Conservation (phyloP, 2,113 vertebrate genomes). For the Edolisoma coerulescens region DNA sequence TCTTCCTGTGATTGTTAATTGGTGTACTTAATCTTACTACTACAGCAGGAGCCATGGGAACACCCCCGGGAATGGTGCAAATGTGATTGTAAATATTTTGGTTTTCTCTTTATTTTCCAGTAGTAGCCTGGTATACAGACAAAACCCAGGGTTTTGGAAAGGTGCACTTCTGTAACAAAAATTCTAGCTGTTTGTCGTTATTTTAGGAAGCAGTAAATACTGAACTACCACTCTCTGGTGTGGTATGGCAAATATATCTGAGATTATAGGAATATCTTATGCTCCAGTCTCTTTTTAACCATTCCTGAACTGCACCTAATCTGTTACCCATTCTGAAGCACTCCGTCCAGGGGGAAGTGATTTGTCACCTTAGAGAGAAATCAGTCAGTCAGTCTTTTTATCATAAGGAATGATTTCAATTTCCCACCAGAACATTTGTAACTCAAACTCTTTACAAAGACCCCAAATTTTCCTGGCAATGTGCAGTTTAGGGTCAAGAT, state of each 20-base stretch:
- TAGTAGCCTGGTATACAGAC: background rate
- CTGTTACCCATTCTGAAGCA: background rate
- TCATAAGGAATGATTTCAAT: background rate
- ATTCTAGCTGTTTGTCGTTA: background rate
- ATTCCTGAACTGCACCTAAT: background rate
- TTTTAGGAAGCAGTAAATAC: background rate
- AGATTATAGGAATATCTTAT: background rate
- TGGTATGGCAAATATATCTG: background rate
- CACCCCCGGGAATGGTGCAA: background rate
- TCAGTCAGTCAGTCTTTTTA: background rate
- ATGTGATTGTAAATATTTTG: background rate
- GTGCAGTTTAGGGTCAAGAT: background rate
- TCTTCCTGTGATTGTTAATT: conserved; percentile 3
- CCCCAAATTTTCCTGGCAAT: background rate
- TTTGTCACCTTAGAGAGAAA: background rate
- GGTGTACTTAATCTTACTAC: background rate
- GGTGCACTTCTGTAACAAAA: background rate
- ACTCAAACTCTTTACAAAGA: background rate
- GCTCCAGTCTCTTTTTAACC: background rate
- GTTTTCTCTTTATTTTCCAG: background rate
- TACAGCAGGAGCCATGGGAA: background rate
- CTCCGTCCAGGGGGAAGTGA: background rate
- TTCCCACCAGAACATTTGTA: background rate
- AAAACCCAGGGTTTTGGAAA: background rate
- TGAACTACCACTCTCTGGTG: background rate